Conservation (phyloP, 2,888 invertebrate genomes). For the Heterodera filipjevi region DNA sequence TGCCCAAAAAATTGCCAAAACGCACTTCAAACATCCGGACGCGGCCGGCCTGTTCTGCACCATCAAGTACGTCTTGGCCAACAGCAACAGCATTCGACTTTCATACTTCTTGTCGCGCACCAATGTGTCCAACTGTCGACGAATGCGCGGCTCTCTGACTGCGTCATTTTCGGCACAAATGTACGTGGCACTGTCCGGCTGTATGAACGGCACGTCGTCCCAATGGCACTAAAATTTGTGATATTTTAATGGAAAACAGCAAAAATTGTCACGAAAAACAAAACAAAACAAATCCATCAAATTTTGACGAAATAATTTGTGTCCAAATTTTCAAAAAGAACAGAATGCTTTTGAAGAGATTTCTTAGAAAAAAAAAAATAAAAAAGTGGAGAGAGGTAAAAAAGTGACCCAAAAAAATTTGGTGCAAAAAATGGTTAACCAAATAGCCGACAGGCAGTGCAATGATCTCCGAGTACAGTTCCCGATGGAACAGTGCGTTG, state of each 20-base stretch:
- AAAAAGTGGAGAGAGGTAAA: too few relatives aligned
- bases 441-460: slow-evolving; percentile 38
- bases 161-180: slow-evolving; percentile 30
- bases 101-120: slow-evolving; percentile 38
- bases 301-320: too few relatives aligned
- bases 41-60: slow-evolving; percentile 45
- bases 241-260: too few relatives aligned
- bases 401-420: slow-evolving; percentile 11
- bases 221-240: slow-evolving; percentile 33
- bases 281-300: too few relatives aligned
- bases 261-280: too few relatives aligned
- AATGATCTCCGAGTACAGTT: slow-evolving; percentile 37
- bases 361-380: too few relatives aligned
- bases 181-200: slow-evolving; percentile 28
- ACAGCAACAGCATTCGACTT: slow-evolving; percentile 41
- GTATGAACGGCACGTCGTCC: slow-evolving; percentile 37
- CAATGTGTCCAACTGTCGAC: slow-evolving; percentile 33
- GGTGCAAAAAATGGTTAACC: slow-evolving; percentile 27
- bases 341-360: not conserved
- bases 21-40: slow-evolving; percentile 30
- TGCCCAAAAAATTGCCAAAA: not conserved
- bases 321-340: too few relatives aligned
- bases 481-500: slow-evolving; percentile 40
- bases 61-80: slow-evolving; percentile 43
- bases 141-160: slow-evolving; percentile 22